Evolutionary conservation across 2,797 vertebrate species (phyloP), one percentile per base, ranked within the genome.

Genomic region (Phataginus tricuspis): DNA sequence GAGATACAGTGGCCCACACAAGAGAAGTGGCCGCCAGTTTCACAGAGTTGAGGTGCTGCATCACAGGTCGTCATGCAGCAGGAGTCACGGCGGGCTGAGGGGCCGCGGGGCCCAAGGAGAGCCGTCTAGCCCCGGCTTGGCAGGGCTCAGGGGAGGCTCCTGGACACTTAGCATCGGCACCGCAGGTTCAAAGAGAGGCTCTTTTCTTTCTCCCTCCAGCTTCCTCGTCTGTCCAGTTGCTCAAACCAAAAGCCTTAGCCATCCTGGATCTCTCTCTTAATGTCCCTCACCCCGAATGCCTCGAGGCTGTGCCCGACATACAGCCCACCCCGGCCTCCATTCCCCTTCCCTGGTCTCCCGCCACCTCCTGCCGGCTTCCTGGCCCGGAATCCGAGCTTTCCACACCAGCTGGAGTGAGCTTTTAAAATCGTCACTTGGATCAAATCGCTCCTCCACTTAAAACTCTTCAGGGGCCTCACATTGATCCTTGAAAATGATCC

Each of bases 401-500:
- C 59, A 77, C 29, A 29, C 57, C 37, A 64, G 71, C 78, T 29
- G n/a, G 72, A 89, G 55, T 12, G 7, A 53, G 39, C 61, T 87
- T 88, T 80, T 21, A 27, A 91, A 69, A 91, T 53, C 53, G 19
- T 53, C 75, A 31, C 64, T 71, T 37, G 13, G 74, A 53, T 79
- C 87, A 49, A 42, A 74, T 80, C 71, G 14, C 55, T 69, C 23
- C 15, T 51, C 49, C 79, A 18, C 49, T 61, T 78, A 66, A 84
- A 66, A 85, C 39, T 79, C 79, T 68, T 27, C 57, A 55, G 25
- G 13, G 31, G 69, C 29, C 88, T 83, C 45, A 29, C 23, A 4
- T 15, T 11, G 59, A 86, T 34, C 14, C 64, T 51, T 9, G 84
- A 61, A 79, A 75, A 75, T 72, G 90, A 57, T 21, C 49, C 25